phyloP scores from a whole-genome alignment of 2,888 invertebrate genomes.

The Eilema griseolum region DNA sequence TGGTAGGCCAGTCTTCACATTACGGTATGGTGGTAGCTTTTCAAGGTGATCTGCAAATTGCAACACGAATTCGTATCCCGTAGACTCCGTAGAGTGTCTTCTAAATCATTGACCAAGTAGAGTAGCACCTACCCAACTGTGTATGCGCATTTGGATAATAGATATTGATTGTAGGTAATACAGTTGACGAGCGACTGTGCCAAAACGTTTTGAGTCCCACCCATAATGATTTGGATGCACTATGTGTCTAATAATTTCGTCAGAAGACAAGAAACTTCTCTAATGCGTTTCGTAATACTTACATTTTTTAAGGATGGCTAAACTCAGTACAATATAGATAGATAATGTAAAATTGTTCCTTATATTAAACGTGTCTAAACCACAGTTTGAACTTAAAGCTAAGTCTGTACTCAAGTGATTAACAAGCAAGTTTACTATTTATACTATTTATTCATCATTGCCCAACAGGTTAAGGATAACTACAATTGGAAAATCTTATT shows the following conservation, averaged over 20 bases:
- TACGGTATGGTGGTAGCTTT: background rate
- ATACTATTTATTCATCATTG: conserved; percentile 21
- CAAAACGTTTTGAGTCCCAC: background rate
- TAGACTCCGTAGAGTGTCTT: background rate
- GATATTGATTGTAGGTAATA: no score
- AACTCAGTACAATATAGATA: no score
- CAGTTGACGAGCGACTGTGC: no score
- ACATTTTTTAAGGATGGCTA: no score
- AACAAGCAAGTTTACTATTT: conserved; percentile 14
- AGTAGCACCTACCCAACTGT: no score
- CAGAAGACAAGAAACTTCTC: no score
- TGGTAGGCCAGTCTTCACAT: background rate
- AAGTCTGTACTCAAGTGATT: background rate
- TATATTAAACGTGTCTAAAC: background rate
- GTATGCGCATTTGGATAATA: no score
- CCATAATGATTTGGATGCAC: background rate
- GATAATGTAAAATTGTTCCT: background rate
- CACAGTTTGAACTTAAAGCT: background rate
- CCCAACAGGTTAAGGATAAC: conserved; percentile 48
- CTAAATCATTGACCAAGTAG: background rate
- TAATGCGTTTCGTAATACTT: no score
- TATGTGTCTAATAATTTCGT: no score
- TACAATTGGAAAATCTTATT: conserved; percentile 26
- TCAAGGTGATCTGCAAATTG: background rate
- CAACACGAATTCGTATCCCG: background rate